phyloP scores from a whole-genome alignment of 2,888 invertebrate genomes.

The Abrostola triplasia region DNA sequence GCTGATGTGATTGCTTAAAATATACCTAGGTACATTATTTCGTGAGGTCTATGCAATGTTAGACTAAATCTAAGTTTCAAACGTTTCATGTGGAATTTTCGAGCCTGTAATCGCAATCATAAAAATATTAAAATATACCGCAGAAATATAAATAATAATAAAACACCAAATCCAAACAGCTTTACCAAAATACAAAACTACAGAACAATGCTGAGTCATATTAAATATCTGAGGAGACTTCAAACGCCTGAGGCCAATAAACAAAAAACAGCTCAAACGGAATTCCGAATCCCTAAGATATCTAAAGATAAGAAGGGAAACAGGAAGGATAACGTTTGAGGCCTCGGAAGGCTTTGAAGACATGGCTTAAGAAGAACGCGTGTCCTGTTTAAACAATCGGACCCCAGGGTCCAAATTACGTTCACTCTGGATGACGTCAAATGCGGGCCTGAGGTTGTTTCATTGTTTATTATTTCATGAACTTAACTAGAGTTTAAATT shows the following conservation, averaged over 20 bases:
- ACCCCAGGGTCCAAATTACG: slow-evolving; percentile 33
- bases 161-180: not conserved
- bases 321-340: slow-evolving; percentile 46
- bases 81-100: too few relatives aligned
- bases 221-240: slow-evolving; percentile 16
- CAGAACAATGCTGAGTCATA: not conserved
- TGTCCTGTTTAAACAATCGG: slow-evolving; percentile 43
- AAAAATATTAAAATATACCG: too few relatives aligned
- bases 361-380: slow-evolving; percentile 35
- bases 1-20: too few relatives aligned
- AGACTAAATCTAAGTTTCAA: too few relatives aligned
- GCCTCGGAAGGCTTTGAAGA: slow-evolving; percentile 28
- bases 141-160: too few relatives aligned
- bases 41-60: too few relatives aligned
- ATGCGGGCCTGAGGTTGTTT: slow-evolving; percentile 13
- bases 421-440: slow-evolving; percentile 26
- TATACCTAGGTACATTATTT: too few relatives aligned
- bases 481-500: slow-evolving; percentile 24
- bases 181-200: not conserved
- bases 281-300: slow-evolving; percentile 40
- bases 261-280: slow-evolving; percentile 37
- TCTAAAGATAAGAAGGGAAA: slow-evolving; percentile 38
- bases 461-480: slow-evolving; percentile 36
- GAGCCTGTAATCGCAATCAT: too few relatives aligned
- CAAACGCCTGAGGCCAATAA: slow-evolving; percentile 23